phyloP scores from a whole-genome alignment of 2,888 invertebrate species.

The Eulithis prunata region DNA sequence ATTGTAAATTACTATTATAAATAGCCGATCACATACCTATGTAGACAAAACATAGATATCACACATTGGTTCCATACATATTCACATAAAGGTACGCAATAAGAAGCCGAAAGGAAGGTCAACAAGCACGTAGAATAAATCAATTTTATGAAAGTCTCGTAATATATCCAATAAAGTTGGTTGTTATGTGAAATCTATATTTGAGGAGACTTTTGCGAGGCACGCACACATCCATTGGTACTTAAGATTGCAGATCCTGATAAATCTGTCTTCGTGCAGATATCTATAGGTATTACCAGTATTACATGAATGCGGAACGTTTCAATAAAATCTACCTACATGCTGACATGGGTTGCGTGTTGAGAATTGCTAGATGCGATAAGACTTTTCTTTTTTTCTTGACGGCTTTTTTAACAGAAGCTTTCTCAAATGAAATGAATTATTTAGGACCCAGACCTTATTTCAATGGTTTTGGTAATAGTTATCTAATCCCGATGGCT shows the following conservation, averaged over 20 bases:
- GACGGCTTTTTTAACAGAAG: slow-evolving; percentile 4
- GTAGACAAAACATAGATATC: no score
- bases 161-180: slow-evolving; percentile 43
- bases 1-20: no score
- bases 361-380: slow-evolving; percentile 13
- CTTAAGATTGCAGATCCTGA: slow-evolving; percentile 57
- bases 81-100: background rate
- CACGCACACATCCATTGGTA: slow-evolving; percentile 56
- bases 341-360: slow-evolving; percentile 39
- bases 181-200: slow-evolving; percentile 44
- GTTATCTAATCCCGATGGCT: no score
- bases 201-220: slow-evolving; percentile 43
- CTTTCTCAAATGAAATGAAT: background rate
- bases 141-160: slow-evolving; percentile 47
- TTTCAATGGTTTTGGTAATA: no score
- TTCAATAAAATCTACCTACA: slow-evolving; percentile 53
- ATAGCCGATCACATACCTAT: no score
- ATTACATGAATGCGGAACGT: slow-evolving; percentile 50
- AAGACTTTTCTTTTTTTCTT: slow-evolving; percentile 17
- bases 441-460: no score
- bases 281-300: slow-evolving; percentile 53
- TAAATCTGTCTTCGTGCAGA: slow-evolving; percentile 63
- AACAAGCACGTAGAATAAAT: slow-evolving; percentile 46
- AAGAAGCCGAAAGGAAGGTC: slow-evolving; percentile 34
- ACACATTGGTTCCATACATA: slow-evolving; percentile 2